Percentiles rank a stretch among this genome's conserved stretches.
phyloP scores from a whole-genome alignment of 2,888 invertebrate species.

The Himalopsyche kuldschensis region DNA sequence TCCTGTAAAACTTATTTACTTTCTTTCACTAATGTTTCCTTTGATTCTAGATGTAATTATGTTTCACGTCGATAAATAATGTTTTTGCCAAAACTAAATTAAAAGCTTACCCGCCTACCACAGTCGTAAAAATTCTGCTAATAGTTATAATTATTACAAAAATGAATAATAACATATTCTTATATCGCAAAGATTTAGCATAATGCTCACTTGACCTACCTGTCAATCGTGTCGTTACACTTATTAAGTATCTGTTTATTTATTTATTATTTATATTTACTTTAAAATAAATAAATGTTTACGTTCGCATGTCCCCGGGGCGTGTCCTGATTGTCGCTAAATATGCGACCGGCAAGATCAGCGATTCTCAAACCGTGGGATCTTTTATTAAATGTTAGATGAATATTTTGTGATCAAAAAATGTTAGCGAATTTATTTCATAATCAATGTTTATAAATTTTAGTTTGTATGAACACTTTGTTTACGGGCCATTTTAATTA shows the following conservation, averaged over 20 bases:
- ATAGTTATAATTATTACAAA: not conserved
- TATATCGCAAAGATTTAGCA: not conserved
- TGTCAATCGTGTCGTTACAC: slow-evolving; percentile 1
- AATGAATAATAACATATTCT: not conserved
- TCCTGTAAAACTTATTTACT: too few relatives aligned
- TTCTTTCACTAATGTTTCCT: too few relatives aligned
- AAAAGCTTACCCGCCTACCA: not conserved
- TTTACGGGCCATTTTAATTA: too few relatives aligned
- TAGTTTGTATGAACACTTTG: too few relatives aligned
- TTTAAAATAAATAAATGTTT: not conserved
- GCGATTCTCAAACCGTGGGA: not conserved
- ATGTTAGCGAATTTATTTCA: too few relatives aligned
- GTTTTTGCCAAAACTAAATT: not conserved
- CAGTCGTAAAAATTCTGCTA: too few relatives aligned
- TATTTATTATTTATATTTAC: not conserved
- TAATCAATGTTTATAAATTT: too few relatives aligned
- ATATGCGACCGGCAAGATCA: not conserved
- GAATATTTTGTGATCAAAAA: too few relatives aligned
- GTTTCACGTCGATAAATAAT: not conserved
- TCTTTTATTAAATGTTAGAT: too few relatives aligned
- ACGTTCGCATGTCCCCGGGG: not conserved
- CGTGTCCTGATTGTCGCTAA: not conserved
- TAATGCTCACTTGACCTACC: not conserved
- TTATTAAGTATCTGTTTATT: not conserved
- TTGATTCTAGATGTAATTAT: too few relatives aligned